A percentile compares a stretch with the other conserved stretches of the same genome.
Conservation (phyloP, 2,888 invertebrate species). For the Pseudococcus viburni region DNA sequence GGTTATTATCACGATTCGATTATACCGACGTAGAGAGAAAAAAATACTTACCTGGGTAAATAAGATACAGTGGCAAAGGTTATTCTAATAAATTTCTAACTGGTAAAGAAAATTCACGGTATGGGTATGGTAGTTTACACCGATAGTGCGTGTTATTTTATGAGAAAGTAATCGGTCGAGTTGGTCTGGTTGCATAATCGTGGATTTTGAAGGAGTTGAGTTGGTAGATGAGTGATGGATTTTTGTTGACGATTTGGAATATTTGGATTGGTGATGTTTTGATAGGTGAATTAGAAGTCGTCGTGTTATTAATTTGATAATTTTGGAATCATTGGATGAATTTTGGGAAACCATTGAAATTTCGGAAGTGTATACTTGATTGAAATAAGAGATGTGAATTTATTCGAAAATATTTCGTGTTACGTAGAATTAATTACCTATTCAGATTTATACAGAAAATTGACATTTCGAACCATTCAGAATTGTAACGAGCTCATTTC, state of each 20-base stretch:
- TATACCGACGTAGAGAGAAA: neutral
- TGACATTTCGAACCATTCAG: too few species aligned
- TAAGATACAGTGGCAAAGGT: slow-evolving; percentile 39
- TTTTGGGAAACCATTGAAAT: too few species aligned
- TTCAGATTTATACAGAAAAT: too few species aligned
- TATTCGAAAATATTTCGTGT: too few species aligned
- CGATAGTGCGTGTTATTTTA: slow-evolving; percentile 30
- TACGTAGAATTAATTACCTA: too few species aligned
- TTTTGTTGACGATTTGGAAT: neutral
- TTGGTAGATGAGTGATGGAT: neutral
- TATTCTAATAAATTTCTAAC: slow-evolving; percentile 38
- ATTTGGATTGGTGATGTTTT: too few species aligned
- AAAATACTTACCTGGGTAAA: neutral
- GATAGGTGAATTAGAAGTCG: too few species aligned
- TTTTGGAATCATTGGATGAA: too few species aligned
- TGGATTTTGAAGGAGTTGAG: neutral
- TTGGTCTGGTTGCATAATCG: neutral
- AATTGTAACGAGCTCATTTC: too few species aligned
- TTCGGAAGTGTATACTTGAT: too few species aligned
- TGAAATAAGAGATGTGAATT: too few species aligned
- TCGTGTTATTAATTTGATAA: too few species aligned
- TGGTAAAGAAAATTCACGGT: slow-evolving; percentile 6
- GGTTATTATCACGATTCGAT: slow-evolving; percentile 49
- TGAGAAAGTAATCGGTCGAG: slow-evolving; percentile 16
- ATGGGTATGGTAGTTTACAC: neutral